phyloP scores from a whole-genome alignment of 2,113 vertebrate species.

The Talpa occidentalis region DNA sequence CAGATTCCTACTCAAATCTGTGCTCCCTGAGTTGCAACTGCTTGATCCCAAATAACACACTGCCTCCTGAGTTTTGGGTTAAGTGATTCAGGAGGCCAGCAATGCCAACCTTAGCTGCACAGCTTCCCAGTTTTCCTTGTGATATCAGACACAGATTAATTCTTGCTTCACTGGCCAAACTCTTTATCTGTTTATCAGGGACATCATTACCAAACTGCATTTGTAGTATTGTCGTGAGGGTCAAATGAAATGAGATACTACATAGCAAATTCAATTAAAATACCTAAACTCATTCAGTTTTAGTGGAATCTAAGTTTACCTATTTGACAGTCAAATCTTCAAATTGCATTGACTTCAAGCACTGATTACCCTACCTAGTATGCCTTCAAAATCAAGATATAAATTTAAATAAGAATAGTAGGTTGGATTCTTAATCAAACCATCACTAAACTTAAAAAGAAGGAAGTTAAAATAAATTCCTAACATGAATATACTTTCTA shows the following conservation, averaged over 20 bases:
- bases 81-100: neutral
- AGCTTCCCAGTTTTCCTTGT: neutral
- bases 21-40: neutral
- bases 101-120: neutral
- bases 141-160: neutral
- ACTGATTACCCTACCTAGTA: neutral
- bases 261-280: neutral
- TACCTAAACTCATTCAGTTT: neutral
- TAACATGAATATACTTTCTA: constrained; percentile 11
- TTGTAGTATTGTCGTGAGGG: neutral
- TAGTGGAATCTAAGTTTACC: neutral
- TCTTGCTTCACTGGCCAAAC: neutral
- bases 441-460: constrained; percentile 11
- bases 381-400: constrained; percentile 34
- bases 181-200: neutral
- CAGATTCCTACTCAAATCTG: neutral
- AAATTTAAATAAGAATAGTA: constrained; percentile 54
- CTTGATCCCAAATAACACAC: neutral
- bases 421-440: neutral
- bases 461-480: constrained; percentile 30
- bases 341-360: neutral
- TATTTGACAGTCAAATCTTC: neutral
- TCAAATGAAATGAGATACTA: neutral
- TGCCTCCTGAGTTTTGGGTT: neutral
- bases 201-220: neutral